Evolutionary conservation across 2,797 vertebrate genomes (phyloP).

Genomic region (Anguilla megastoma): DNA sequence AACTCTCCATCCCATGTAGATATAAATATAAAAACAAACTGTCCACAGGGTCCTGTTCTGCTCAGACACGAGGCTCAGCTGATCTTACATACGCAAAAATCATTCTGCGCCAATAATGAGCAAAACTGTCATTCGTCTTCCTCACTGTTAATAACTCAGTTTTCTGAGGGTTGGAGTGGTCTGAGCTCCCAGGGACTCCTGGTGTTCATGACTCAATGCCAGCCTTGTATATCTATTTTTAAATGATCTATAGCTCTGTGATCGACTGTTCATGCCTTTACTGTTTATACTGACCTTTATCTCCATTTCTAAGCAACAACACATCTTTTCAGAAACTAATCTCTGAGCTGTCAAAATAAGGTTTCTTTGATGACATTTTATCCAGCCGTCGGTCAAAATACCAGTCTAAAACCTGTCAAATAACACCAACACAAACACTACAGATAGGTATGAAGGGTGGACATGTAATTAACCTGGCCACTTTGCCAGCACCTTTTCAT

Average conservation of each 20-base stretch:
- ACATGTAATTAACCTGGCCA: background rate
- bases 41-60: background rate
- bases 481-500: background rate
- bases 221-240: background rate
- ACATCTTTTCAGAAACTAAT: background rate
- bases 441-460: background rate
- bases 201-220: background rate
- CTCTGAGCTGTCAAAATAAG: background rate
- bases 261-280: background rate
- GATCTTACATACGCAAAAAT: background rate
- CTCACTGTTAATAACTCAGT: background rate
- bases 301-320: background rate
- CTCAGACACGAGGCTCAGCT: background rate
- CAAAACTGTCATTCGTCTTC: background rate
- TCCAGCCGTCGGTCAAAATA: background rate
- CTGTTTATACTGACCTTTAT: background rate
- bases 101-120: background rate
- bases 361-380: background rate
- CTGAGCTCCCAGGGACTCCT: background rate
- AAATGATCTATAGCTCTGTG: background rate
- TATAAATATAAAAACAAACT: background rate
- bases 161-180: background rate
- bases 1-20: background rate
- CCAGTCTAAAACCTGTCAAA: background rate
- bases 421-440: background rate